Conservation (phyloP, 37 sponge, comb jelly and placozoan species). For the Geodia barretti region DNA sequence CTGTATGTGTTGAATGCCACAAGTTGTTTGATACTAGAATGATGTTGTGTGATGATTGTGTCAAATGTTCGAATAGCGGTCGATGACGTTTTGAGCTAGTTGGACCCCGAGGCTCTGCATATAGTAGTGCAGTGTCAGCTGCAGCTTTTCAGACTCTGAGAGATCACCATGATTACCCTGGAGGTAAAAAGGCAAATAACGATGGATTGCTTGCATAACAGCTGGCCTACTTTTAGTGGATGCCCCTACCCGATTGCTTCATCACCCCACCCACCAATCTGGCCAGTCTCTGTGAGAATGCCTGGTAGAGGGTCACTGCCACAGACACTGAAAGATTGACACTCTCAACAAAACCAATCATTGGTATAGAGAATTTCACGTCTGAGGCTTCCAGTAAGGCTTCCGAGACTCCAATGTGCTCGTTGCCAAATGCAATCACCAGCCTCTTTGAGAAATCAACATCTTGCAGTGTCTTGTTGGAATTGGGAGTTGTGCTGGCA, state of each 20-base stretch:
- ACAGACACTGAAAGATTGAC: slow-evolving; percentile 76
- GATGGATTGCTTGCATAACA: no score
- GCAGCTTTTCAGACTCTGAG: slow-evolving; percentile 9
- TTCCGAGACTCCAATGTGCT: slow-evolving; percentile 54
- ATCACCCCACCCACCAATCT: slow-evolving; percentile 1
- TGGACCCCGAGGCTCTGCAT: not conserved
- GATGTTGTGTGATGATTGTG: not conserved
- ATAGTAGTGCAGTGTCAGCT: slow-evolving; percentile 18
- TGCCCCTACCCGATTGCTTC: no score
- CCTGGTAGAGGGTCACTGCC: slow-evolving; percentile 62
- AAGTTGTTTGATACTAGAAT: not conserved
- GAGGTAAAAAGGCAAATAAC: no score
- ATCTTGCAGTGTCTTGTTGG: not conserved
- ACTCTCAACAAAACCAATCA: slow-evolving; percentile 81
- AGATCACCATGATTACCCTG: slow-evolving; percentile 34
- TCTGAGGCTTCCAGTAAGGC: slow-evolving; percentile 37
- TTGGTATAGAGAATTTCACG: slow-evolving; percentile 54
- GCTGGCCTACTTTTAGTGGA: no score
- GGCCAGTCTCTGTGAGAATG: slow-evolving; percentile 28
- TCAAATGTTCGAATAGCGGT: not conserved
- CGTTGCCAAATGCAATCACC: slow-evolving; percentile 74
- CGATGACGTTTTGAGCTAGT: not conserved
- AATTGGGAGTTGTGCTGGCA: slow-evolving; percentile 28
- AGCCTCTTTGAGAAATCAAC: slow-evolving; percentile 41
- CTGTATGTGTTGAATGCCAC: not conserved